These are phyloP conservation scores for Rhagonycha fulva DNA, from an alignment of 2,888 invertebrate species.

Conservation along the genomic window DNA sequence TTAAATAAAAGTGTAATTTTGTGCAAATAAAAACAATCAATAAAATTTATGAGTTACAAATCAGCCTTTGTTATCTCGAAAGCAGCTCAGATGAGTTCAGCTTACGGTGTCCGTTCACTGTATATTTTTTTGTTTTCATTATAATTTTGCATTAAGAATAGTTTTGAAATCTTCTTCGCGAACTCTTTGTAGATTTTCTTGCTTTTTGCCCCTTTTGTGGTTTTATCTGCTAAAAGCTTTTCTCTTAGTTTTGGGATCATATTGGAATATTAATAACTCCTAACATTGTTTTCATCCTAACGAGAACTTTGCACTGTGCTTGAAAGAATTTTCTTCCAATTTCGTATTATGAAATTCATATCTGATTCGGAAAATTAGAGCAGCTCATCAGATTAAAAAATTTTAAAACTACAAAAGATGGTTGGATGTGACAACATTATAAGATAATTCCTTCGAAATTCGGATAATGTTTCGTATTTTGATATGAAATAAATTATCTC, in stretches of 20 bases:
- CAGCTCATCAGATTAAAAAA: neutral
- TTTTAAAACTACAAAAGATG: neutral
- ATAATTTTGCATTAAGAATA: neutral
- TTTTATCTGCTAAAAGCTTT: neutral
- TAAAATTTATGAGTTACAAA: neutral
- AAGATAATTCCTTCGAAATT: neutral
- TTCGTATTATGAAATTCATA: neutral
- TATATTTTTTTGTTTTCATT: neutral
- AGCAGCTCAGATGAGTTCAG: neutral
- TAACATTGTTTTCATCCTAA: neutral
- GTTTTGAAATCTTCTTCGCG: neutral
- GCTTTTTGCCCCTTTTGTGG: neutral
- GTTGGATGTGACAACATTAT: neutral
- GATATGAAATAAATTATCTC: neutral
- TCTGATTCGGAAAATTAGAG: neutral
- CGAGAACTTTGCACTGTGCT: neutral
- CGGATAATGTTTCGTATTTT: neutral
- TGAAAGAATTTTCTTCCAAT: neutral
- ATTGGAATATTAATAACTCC: neutral
- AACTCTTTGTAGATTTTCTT: neutral
- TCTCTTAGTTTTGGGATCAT: neutral
- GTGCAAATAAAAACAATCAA: neutral
- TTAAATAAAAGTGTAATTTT: neutral
- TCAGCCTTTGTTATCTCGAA: neutral
- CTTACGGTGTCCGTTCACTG: neutral